A percentile compares a stretch with the other conserved stretches of the same genome.
phyloP scores from a whole-genome alignment of 2,888 invertebrate genomes.

The Hyles lineata region DNA sequence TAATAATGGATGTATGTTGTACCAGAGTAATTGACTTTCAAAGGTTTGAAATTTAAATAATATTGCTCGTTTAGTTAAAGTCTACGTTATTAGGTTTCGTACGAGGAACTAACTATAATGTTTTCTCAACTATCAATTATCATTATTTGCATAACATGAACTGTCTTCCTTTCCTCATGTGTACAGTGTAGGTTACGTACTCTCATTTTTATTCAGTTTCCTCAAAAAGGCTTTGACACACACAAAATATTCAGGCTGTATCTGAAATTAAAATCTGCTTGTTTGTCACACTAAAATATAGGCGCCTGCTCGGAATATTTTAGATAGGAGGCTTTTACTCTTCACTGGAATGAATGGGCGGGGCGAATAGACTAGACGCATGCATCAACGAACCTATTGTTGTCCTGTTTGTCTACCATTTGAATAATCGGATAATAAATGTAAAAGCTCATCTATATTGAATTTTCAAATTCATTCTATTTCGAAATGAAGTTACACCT shows the following conservation, averaged over 20 bases:
- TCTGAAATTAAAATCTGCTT: conserved; percentile 46
- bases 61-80: too few species aligned
- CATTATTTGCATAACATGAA: background rate
- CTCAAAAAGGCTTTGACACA: background rate
- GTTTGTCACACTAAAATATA: conserved; percentile 32
- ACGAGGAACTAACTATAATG: too few species aligned
- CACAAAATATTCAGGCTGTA: conserved; percentile 30
- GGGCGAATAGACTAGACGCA: background rate
- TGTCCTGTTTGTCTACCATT: background rate
- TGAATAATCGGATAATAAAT: background rate
- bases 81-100: too few species aligned
- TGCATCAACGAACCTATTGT: background rate
- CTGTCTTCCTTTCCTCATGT: background rate
- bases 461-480: background rate
- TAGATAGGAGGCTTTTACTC: conserved; percentile 3
- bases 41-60: background rate
- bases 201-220: background rate
- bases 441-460: background rate
- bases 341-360: background rate
- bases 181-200: background rate
- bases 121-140: too few species aligned
- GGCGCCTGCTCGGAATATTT: conserved; percentile 8
- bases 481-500: background rate
- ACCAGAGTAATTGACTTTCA: background rate
- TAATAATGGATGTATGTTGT: background rate